A percentile compares a stretch with the other conserved stretches of the same genome.
Conservation (phyloP, 2,888 invertebrate species). For the Amaurobius ferox region DNA sequence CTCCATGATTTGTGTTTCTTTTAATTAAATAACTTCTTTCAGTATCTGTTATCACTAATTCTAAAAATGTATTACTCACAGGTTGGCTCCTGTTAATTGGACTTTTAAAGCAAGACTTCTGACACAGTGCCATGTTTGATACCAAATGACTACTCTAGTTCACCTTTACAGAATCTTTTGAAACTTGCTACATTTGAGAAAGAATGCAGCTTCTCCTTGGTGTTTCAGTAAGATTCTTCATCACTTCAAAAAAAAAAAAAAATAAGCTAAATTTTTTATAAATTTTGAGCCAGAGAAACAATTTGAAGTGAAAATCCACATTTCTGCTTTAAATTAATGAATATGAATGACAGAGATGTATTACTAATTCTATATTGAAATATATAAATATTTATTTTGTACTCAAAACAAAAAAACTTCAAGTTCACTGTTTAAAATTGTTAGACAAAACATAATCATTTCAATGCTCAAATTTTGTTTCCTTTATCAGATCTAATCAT, state of each 20-base stretch:
- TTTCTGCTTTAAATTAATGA: constrained; percentile 3
- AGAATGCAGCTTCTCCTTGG: not conserved
- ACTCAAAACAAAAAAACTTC: constrained; percentile 19
- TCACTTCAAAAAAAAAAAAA: not conserved
- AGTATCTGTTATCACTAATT: too few species aligned
- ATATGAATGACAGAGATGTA: constrained; percentile 21
- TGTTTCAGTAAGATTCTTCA: constrained; percentile 10
- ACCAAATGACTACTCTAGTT: constrained; percentile 59
- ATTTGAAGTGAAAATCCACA: not conserved
- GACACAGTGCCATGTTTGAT: constrained; percentile 71
- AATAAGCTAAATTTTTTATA: not conserved
- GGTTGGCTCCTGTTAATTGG: constrained; percentile 50
- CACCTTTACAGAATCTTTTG: constrained; percentile 22
- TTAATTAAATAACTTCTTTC: too few species aligned
- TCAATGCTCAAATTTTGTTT: constrained; percentile 51
- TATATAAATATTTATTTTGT: constrained; percentile 64
- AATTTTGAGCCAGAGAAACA: not conserved
- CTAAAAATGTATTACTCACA: not conserved
- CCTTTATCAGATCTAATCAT: constrained; percentile 12
- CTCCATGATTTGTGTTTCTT: too few species aligned
- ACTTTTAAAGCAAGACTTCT: constrained; percentile 63
- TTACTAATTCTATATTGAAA: constrained; percentile 54
- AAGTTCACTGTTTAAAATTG: constrained; percentile 29
- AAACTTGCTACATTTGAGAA: not conserved
- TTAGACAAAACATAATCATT: constrained; percentile 36